These are phyloP conservation scores for Nilaparvata lugens DNA, from an alignment of 1,140 invertebrate genomes.

Conservation along the genomic window DNA sequence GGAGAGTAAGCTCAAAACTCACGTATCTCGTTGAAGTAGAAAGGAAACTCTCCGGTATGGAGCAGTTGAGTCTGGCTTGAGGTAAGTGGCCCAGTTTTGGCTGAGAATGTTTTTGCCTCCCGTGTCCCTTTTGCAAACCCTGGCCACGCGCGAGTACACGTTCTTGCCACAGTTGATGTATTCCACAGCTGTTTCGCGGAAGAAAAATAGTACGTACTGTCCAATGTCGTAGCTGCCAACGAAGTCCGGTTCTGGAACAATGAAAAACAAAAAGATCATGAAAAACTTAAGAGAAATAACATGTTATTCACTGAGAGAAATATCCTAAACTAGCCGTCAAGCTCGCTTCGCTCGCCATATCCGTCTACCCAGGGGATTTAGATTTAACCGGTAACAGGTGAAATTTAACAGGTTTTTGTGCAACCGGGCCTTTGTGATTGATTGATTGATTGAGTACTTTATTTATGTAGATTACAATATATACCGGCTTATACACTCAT, in stretches of 20 bases:
- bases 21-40: conserved; percentile 97
- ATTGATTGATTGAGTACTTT: too few species aligned
- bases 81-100: conserved; percentile 91
- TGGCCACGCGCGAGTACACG: conserved; percentile 83
- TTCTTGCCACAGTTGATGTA: conserved; percentile 94
- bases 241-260: conserved; percentile 84
- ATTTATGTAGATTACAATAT: too few species aligned
- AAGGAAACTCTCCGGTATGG: conserved; percentile 88
- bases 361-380: too few species aligned
- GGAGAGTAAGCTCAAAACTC: conserved; percentile 47
- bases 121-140: conserved; percentile 89
- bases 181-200: conserved; percentile 91
- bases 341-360: too few species aligned
- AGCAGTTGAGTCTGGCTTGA: conserved; percentile 93
- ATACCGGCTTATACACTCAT: too few species aligned
- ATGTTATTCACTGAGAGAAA: too few species aligned
- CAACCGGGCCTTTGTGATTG: too few species aligned
- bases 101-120: conserved; percentile 88
- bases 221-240: conserved; percentile 90
- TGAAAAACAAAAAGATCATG: conserved; percentile 29
- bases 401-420: too few species aligned
- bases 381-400: too few species aligned
- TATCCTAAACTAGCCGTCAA: too few species aligned
- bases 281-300: too few species aligned
- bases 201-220: conserved; percentile 93